A percentile compares a stretch with the other conserved stretches of the same genome.
Evolutionary conservation across 2,888 invertebrate species (phyloP).

Genomic region (Conus canariensis): DNA sequence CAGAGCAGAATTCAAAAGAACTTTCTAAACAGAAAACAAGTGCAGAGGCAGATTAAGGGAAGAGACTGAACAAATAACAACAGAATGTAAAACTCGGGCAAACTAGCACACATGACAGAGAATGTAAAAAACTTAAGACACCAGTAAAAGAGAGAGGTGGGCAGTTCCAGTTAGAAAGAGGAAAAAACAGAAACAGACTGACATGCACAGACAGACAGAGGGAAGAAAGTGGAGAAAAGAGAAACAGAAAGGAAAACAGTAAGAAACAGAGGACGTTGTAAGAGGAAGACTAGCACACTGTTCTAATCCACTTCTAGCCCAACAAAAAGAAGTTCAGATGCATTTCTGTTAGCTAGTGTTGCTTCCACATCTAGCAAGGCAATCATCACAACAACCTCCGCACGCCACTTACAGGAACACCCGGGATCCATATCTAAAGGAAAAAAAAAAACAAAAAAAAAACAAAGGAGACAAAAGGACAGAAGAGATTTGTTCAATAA

Average conservation of each 20-base stretch:
- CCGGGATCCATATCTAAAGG: conserved; percentile 10
- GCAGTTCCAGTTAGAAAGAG: neutral
- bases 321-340: neutral
- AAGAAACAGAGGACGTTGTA: neutral
- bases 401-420: conserved; percentile 21
- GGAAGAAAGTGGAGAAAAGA: neutral
- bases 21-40: neutral
- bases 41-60: neutral
- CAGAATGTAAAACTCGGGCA: too few relatives aligned
- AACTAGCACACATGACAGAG: neutral
- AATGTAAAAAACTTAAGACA: neutral
- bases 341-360: neutral
- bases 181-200: neutral
- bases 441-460: neutral
- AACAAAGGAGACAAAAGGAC: neutral
- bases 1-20: too few relatives aligned
- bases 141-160: neutral
- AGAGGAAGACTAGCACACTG: too few relatives aligned
- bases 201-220: neutral
- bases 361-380: neutral
- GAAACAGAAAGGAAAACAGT: neutral
- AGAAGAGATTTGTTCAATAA: neutral
- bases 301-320: too few relatives aligned
- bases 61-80: too few relatives aligned
- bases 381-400: neutral